Percentiles rank a stretch among this genome's conserved stretches.
These are phyloP conservation scores for Gastrophryne carolinensis DNA, from an alignment of 2,797 vertebrate species.

Conservation along the genomic window DNA sequence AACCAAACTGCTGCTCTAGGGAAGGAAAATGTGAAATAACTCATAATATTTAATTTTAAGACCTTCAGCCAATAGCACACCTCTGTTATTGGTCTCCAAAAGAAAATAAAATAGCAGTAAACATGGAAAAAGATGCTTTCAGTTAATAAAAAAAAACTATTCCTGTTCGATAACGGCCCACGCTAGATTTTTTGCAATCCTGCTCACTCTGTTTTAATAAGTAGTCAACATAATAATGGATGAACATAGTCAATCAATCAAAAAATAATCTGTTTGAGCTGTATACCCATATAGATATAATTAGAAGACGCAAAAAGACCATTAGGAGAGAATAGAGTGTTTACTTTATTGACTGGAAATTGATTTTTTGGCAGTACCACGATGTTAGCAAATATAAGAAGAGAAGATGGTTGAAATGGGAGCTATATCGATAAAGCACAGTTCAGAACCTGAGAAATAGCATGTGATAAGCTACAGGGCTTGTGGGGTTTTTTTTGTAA, in stretches of 20 bases:
- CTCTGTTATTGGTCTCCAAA: neutral
- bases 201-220: conserved; percentile 4
- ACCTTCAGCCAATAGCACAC: neutral
- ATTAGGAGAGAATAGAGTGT: conserved; percentile 27
- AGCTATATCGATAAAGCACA: conserved; percentile 22
- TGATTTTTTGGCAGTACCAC: conserved; percentile 23
- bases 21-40: conserved; percentile 2
- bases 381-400: conserved; percentile 21
- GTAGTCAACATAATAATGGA: conserved; percentile 11
- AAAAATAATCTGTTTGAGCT: conserved; percentile 26
- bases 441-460: neutral
- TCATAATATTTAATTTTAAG: conserved; percentile 5
- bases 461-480: neutral
- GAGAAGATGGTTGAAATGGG: conserved; percentile 18
- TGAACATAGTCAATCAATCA: conserved; percentile 19
- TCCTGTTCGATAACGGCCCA: neutral
- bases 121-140: neutral
- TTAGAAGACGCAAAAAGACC: conserved; percentile 19
- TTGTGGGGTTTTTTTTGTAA: neutral
- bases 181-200: conserved; percentile 7
- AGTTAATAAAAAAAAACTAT: conserved; percentile 13
- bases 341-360: conserved; percentile 28
- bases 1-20: neutral
- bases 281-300: conserved; percentile 36
- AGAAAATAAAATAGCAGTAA: neutral